phyloP scores from a whole-genome alignment of 2,888 invertebrate genomes.

The Thyatira batis region DNA sequence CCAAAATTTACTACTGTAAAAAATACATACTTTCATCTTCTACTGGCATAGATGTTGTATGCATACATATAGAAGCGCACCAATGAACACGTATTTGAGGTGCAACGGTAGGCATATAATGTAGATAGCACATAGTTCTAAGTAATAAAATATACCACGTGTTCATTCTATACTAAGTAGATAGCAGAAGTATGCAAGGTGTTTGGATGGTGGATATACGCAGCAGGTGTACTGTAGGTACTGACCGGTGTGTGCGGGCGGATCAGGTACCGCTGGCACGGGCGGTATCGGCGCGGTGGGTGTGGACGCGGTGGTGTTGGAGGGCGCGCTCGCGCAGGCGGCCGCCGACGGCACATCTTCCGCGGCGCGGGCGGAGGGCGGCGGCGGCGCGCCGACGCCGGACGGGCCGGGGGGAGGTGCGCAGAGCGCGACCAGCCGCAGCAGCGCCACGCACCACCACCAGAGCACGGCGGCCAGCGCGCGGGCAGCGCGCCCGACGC shows the following conservation, averaged over 20 bases:
- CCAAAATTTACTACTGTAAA: too few relatives aligned
- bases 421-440: constrained; percentile 79
- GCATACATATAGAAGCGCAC: too few relatives aligned
- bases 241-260: constrained; percentile 69
- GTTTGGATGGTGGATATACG: constrained; percentile 10
- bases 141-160: too few relatives aligned
- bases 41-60: too few relatives aligned
- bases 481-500: constrained; percentile 78
- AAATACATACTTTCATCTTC: too few relatives aligned
- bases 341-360: constrained; percentile 72
- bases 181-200: constrained; percentile 12
- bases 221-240: constrained; percentile 57
- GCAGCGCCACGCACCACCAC: constrained; percentile 81
- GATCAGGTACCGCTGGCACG: constrained; percentile 52
- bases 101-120: too few relatives aligned
- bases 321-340: constrained; percentile 71
- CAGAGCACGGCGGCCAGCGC: constrained; percentile 81
- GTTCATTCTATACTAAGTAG: not conserved
- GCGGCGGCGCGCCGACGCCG: constrained; percentile 62
- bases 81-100: too few relatives aligned
- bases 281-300: constrained; percentile 36
- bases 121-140: too few relatives aligned
- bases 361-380: constrained; percentile 72
- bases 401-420: constrained; percentile 76
- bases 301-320: constrained; percentile 66